Evolutionary conservation across 2,113 vertebrate genomes (phyloP).

Genomic region (Pseudorectes ferrugineus): DNA sequence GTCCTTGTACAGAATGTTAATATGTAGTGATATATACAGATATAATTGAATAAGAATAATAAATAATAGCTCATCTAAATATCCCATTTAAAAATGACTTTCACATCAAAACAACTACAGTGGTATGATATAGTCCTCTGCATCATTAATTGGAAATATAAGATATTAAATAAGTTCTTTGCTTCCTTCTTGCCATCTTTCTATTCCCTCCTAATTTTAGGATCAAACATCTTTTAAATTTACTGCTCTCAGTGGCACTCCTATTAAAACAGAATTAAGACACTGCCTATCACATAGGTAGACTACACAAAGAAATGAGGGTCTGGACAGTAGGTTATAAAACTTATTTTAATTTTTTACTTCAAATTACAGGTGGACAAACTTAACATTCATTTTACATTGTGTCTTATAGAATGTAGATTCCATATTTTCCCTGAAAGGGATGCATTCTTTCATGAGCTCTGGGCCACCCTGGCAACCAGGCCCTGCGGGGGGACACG

Average conservation of each 20-base stretch:
- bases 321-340: neutral
- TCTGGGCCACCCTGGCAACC: accelerated
- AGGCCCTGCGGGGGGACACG: accelerated
- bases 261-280: neutral
- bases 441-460: neutral
- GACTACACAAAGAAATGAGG: neutral
- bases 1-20: constrained; percentile 48
- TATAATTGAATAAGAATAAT: constrained; percentile 33
- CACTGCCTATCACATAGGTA: neutral
- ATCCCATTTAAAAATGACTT: constrained; percentile 27
- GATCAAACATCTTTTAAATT: neutral
- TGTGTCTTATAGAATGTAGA: neutral
- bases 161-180: neutral
- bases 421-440: neutral
- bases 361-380: neutral
- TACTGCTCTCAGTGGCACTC: neutral
- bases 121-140: neutral
- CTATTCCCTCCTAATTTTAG: neutral
- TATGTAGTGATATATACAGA: constrained; percentile 29
- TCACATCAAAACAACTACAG: neutral
- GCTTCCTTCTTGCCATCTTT: neutral
- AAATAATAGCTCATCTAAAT: neutral
- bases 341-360: neutral
- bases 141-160: neutral
- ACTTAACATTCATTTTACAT: neutral